phyloP scores from a whole-genome alignment of 2,797 vertebrate species.

The Chiroxiphia lanceolata region DNA sequence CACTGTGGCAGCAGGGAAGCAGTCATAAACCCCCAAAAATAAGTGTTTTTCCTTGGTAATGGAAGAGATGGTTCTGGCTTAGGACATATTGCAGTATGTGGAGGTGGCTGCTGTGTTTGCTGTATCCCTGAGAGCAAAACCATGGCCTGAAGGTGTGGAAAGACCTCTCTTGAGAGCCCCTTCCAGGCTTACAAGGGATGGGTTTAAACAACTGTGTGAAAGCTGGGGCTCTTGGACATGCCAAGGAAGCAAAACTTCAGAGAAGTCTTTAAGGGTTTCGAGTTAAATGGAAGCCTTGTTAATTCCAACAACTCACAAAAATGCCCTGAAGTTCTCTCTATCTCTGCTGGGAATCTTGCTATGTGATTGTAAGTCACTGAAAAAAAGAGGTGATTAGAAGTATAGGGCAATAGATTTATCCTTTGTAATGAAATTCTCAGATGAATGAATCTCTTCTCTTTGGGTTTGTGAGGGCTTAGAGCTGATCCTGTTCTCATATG shows the following conservation, averaged over 20 bases:
- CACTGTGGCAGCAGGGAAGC: accelerated
- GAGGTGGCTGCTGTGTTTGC: not conserved
- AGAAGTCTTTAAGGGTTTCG: not conserved
- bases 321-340: not conserved
- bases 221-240: not conserved
- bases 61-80: not conserved
- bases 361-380: not conserved
- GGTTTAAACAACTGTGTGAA: not conserved
- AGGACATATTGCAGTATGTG: accelerated
- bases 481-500: not conserved
- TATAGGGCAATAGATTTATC: not conserved
- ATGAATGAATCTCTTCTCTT: not conserved
- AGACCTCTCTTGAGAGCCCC: not conserved
- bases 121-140: not conserved
- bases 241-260: not conserved
- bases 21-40: accelerated
- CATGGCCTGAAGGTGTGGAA: accelerated
- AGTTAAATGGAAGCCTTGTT: not conserved
- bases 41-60: not conserved
- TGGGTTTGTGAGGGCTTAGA: not conserved
- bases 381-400: not conserved
- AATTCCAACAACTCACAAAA: not conserved
- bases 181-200: not conserved
- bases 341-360: not conserved
- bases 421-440: not conserved